Percentiles rank a stretch among this genome's conserved stretches.
These are phyloP conservation scores for Chroicocephalus ridibundus DNA, from an alignment of 2,113 vertebrate species.

Conservation along the genomic window DNA sequence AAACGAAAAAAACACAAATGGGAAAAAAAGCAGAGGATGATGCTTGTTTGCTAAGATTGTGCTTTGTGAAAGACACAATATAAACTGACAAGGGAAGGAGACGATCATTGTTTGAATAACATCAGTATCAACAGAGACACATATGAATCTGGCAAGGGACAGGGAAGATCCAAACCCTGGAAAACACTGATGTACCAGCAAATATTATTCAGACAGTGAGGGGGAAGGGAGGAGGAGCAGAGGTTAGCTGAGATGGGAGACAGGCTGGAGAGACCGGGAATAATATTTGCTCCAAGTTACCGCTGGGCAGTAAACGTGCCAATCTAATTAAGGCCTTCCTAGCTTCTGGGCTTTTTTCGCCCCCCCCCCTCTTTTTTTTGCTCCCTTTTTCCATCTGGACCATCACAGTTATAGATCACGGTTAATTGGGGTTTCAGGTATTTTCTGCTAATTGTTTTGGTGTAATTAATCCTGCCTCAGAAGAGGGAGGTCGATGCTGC, in stretches of 20 bases:
- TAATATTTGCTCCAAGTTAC: background rate
- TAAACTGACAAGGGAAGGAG: constrained; percentile 48
- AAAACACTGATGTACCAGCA: constrained; percentile 13
- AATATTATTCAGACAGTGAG: background rate
- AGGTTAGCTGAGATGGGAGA: background rate
- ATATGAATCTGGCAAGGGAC: constrained; percentile 38
- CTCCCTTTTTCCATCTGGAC: background rate
- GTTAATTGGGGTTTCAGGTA: background rate
- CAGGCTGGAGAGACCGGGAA: background rate
- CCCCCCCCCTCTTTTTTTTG: fast-evolving
- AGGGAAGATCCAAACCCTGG: background rate
- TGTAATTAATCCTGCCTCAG: background rate
- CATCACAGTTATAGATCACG: background rate
- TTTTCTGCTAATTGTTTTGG: background rate
- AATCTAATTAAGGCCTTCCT: background rate
- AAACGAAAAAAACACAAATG: background rate
- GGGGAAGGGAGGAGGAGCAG: background rate
- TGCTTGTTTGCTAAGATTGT: constrained; percentile 34
- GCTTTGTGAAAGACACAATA: background rate
- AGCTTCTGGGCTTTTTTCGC: background rate
- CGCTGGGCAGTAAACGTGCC: constrained; percentile 2
- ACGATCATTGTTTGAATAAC: constrained; percentile 48
- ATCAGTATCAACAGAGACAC: constrained; percentile 62
- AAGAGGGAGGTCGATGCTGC: background rate
- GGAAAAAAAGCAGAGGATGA: constrained; percentile 20